Evolutionary conservation across 2,888 invertebrate genomes (phyloP).

Genomic region (Sceliomorpha sp.): DNA sequence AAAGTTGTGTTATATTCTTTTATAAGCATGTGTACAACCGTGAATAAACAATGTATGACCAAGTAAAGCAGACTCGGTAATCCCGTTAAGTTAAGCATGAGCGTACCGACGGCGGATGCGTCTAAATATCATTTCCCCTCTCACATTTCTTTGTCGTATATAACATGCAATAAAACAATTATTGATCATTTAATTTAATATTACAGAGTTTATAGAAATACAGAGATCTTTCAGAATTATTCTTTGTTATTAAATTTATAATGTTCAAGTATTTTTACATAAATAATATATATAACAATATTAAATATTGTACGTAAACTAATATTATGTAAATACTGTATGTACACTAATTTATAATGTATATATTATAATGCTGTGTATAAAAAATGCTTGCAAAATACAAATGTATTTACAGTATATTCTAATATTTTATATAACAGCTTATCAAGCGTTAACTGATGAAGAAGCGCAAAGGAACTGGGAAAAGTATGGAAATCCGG

Average conservation of each 20-base stretch:
- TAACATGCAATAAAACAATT: neutral
- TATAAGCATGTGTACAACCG: conserved; percentile 5
- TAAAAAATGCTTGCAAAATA: conserved; percentile 3
- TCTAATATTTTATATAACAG: conserved; percentile 74
- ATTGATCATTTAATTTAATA: conserved; percentile 19
- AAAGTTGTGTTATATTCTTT: too few species aligned
- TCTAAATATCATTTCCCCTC: conserved; percentile 32
- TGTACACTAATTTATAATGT: too few species aligned
- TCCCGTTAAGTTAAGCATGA: conserved; percentile 46
- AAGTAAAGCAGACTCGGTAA: conserved; percentile 24
- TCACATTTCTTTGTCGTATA: neutral
- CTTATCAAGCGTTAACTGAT: conserved; percentile 94
- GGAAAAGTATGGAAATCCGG: conserved; percentile 99
- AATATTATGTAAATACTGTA: too few species aligned
- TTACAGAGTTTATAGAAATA: neutral
- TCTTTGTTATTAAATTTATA: neutral
- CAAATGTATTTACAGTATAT: neutral
- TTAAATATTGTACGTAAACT: too few species aligned
- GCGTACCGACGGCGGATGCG: conserved; percentile 17
- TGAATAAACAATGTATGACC: conserved; percentile 13
- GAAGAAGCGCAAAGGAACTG: conserved; percentile 98
- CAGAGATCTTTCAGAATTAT: too few species aligned
- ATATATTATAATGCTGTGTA: neutral
- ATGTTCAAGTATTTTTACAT: neutral
- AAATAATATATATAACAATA: too few species aligned